Conservation (phyloP, 1,140 invertebrate species). For the Plectus sambesii region DNA sequence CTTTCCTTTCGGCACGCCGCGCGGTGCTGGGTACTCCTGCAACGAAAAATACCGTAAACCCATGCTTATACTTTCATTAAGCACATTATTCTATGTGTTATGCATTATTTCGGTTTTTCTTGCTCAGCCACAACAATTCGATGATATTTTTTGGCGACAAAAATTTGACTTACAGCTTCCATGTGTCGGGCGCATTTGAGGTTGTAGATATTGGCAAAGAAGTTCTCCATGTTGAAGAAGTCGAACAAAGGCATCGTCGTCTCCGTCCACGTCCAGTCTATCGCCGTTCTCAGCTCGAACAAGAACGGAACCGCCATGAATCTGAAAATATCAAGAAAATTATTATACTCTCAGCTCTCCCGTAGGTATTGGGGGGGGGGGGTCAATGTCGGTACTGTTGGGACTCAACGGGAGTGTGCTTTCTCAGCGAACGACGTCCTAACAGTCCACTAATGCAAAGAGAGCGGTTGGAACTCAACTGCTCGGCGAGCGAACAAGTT, state of each 20-base stretch:
- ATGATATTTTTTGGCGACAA: not conserved
- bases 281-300: slow-evolving; percentile 83
- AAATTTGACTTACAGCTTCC: slow-evolving; percentile 26
- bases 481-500: too few species aligned
- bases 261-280: slow-evolving; percentile 99
- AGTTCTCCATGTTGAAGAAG: slow-evolving; percentile 93
- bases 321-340: too few species aligned
- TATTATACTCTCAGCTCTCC: too few species aligned
- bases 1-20: slow-evolving; percentile 65
- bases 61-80: not conserved
- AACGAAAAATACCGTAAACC: slow-evolving; percentile 8
- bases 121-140: not conserved
- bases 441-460: too few species aligned
- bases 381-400: too few species aligned
- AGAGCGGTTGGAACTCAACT: too few species aligned
- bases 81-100: not conserved
- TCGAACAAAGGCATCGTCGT: slow-evolving; percentile 93
- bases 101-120: not conserved
- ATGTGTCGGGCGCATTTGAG: slow-evolving; percentile 41
- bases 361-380: too few species aligned
- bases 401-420: too few species aligned
- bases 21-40: slow-evolving; percentile 45
- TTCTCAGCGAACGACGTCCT: too few species aligned
- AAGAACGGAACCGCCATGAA: slow-evolving; percentile 92
- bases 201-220: slow-evolving; percentile 43